Percentiles rank a stretch among this genome's conserved stretches.
Conservation (phyloP, 2,797 vertebrate species). For the Onychomys leucogaster region DNA sequence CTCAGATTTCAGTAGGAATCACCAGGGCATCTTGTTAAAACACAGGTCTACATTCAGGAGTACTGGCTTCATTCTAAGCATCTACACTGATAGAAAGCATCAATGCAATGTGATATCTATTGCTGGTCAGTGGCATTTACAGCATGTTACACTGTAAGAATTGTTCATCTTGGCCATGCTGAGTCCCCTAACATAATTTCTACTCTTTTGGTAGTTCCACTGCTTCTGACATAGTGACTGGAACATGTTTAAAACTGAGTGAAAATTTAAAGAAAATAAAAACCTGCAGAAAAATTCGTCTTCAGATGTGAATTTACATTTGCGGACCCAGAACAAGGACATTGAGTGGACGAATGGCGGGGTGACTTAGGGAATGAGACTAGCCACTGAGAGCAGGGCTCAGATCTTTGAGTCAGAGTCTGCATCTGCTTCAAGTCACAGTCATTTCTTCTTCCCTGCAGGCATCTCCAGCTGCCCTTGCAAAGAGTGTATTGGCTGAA, state of each 20-base stretch:
- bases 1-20: not conserved
- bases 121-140: not conserved
- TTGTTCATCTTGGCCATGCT: not conserved
- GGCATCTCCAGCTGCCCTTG: slow-evolving; percentile 98
- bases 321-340: slow-evolving; percentile 6
- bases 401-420: not conserved
- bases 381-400: not conserved
- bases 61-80: not conserved
- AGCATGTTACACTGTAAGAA: not conserved
- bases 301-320: slow-evolving; percentile 19
- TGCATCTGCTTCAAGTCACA: not conserved
- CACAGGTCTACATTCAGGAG: not conserved
- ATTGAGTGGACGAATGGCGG: no score
- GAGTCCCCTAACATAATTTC: not conserved
- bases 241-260: not conserved
- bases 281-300: not conserved
- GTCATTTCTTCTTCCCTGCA: slow-evolving; percentile 87
- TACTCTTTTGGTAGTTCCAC: not conserved
- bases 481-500: slow-evolving; percentile 98
- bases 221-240: not conserved
- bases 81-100: not conserved
- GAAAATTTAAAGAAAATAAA: not conserved
- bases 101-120: not conserved
- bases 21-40: not conserved
- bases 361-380: not conserved